Base-by-base conservation (phyloP, 1,140 invertebrate genomes). In the Mamestra configurata region DNA sequence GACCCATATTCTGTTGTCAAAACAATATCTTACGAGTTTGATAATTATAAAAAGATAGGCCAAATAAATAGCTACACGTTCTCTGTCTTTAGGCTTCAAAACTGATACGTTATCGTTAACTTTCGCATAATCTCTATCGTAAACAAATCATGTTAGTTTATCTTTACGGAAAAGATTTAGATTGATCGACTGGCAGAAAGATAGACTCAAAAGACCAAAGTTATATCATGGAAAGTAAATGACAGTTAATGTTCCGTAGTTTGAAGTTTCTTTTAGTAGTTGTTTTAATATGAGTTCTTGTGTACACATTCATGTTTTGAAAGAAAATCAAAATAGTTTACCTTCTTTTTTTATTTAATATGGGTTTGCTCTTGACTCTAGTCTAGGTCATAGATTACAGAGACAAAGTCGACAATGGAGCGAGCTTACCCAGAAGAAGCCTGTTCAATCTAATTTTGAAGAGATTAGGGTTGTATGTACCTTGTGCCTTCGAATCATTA, bases 111-210 rank as follows among this genome's bases (percentile, higher is more conserved):
- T 71, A 51, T 71, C 46, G 31, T 73, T 40, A n/a, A 57, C 53
- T 40, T 73, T 70, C 22, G n/a, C 53, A 73, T 57, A 57, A 73
- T 73, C 71, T 43, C 18, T 40, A 59, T 73, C 31, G 71, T 73
- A 73, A 73, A 73, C 71, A 73, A 73, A 57, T 73, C 71, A 73
- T 57, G 51, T 57, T 20, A 40, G 71, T 57, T 73, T 73, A 73
- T 73, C 71, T 57, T 11, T 22, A 24, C 53, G 31, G 27, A 72
- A 71, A 57, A 40, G 71, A 73, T 73, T 73, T 40, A 73, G 71
- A 73, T 73, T 35, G 71, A 73, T 73, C 31, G 71, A 18, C 40
- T 43, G 22, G 6, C 4, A 13, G 31, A 0, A 70, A 24, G 66
- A 27, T 49, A 70, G 35, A 66, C 35, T 11, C 1, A 18, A 66